Conservation (phyloP, 53 echinoderm and acorn worm genomes). For the Holothuria leucospilota region DNA sequence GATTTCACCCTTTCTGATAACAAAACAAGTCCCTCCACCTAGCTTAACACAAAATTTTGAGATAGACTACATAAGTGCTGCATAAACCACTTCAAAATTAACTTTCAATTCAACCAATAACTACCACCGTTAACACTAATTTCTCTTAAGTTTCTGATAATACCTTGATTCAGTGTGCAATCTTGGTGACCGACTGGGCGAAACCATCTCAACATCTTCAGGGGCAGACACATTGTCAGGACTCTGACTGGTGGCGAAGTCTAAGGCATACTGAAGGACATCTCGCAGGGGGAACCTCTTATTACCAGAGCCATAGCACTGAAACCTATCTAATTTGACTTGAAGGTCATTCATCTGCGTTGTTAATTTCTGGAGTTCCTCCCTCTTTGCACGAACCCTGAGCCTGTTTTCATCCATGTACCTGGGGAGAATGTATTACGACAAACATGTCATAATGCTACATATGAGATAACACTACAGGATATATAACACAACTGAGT, state of each 20-base stretch:
- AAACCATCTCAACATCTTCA: conserved; percentile 89
- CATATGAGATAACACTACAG: no score
- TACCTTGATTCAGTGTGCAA: neutral
- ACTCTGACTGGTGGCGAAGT: conserved; percentile 89
- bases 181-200: conserved; percentile 73
- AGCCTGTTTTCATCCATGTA: conserved; percentile 91
- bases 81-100: no score
- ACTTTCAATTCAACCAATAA: no score
- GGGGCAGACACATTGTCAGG: conserved; percentile 66
- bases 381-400: conserved; percentile 72
- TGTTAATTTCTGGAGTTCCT: conserved; percentile 66
- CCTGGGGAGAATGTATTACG: conserved; percentile 32
- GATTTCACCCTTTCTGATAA: no score
- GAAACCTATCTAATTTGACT: conserved; percentile 81
- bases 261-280: conserved; percentile 92
- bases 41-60: no score
- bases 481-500: no score
- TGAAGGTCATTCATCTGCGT: conserved; percentile 75
- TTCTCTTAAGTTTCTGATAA: neutral
- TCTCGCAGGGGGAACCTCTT: conserved; percentile 94
- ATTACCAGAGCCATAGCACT: conserved; percentile 91
- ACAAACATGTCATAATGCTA: no score
- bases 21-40: no score
- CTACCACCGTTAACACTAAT: neutral
- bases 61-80: no score